Conservation (phyloP, 2,888 invertebrate genomes). For the Geotrupes spiniger region DNA sequence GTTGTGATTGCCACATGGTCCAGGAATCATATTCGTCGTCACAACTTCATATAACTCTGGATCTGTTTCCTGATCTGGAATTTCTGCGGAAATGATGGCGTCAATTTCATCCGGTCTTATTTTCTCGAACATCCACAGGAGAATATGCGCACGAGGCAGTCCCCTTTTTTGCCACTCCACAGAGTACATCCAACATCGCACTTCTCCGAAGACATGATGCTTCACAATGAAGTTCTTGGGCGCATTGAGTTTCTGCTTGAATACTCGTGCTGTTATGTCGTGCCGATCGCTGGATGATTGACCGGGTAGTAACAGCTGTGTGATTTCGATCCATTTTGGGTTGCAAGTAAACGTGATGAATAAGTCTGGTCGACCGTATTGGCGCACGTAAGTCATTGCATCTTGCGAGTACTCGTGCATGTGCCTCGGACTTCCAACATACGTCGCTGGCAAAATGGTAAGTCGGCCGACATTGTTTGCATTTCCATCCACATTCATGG, state of each 20-base stretch:
- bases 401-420: conserved; percentile 39
- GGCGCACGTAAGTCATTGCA: conserved; percentile 38
- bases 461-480: no score
- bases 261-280: conserved; percentile 33
- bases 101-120: conserved; percentile 38
- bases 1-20: conserved; percentile 45
- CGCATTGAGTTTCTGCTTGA: conserved; percentile 30
- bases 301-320: neutral
- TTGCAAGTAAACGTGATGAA: conserved; percentile 41
- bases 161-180: conserved; percentile 37
- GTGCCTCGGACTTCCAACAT: conserved; percentile 36
- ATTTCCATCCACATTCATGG: conserved; percentile 32
- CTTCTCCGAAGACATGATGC: conserved; percentile 6
- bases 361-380: conserved; percentile 38
- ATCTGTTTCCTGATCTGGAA: conserved; percentile 36
- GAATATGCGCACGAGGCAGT: conserved; percentile 38
- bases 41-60: conserved; percentile 33
- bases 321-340: conserved; percentile 35
- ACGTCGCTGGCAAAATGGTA: conserved; percentile 35
- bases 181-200: conserved; percentile 35
- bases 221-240: conserved; percentile 26
- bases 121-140: conserved; percentile 35
- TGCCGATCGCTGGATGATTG: conserved; percentile 26
- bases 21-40: conserved; percentile 43
- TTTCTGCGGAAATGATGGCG: conserved; percentile 39